phyloP scores from a whole-genome alignment of 2,113 vertebrate genomes.

The Zosterops lateralis region DNA sequence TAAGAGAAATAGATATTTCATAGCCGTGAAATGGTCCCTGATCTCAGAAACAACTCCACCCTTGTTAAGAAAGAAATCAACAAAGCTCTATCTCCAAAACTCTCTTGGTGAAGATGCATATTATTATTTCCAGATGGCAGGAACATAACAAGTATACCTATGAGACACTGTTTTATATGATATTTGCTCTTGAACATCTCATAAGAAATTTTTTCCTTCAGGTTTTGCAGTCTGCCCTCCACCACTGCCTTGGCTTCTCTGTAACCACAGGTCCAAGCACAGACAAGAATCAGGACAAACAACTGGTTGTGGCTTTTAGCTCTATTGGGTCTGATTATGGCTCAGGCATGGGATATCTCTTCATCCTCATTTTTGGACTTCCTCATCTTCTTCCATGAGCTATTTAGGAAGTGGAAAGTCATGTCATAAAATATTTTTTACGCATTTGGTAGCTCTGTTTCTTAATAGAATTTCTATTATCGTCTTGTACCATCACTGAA shows the following conservation, averaged over 20 bases:
- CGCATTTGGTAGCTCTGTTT: neutral
- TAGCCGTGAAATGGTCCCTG: constrained; percentile 19
- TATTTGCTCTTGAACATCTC: constrained; percentile 5
- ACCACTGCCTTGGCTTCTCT: neutral
- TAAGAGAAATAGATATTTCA: constrained; percentile 57
- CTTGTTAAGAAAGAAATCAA: constrained; percentile 6
- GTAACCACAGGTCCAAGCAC: neutral
- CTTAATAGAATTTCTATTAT: neutral
- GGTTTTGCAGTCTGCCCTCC: constrained; percentile 34
- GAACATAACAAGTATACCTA: constrained; percentile 55
- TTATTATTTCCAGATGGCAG: constrained; percentile 63
- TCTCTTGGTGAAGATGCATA: constrained; percentile 8
- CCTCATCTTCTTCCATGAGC: neutral
- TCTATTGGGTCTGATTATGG: neutral
- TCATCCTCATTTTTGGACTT: neutral
- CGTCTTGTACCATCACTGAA: fast-evolving
- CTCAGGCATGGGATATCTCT: neutral
- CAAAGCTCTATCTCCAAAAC: neutral
- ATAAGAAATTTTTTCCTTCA: constrained; percentile 38
- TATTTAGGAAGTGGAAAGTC: neutral
- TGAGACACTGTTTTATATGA: neutral
- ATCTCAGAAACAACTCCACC: constrained; percentile 14
- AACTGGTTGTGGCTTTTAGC: neutral
- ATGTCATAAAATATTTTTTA: neutral
- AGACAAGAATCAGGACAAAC: neutral